These are phyloP conservation scores for Siniperca obscura DNA, from an alignment of 2,797 vertebrate genomes.

Conservation along the genomic window DNA sequence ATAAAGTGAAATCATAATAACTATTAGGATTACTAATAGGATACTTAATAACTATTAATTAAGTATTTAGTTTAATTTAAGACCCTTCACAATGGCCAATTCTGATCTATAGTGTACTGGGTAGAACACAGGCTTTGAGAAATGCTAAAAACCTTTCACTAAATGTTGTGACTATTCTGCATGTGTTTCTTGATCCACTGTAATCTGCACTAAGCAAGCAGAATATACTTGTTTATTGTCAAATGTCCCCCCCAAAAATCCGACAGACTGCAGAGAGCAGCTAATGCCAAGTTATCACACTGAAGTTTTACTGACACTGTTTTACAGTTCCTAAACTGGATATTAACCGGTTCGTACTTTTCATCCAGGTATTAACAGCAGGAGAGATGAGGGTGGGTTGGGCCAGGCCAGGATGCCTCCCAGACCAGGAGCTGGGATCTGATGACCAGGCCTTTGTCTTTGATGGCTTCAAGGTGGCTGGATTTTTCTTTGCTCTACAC, in stretches of 20 bases:
- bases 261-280: neutral
- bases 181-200: neutral
- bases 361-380: conserved; percentile 85
- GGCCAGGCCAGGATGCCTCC: conserved; percentile 92
- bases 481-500: neutral
- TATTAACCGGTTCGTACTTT: neutral
- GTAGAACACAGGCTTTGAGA: neutral
- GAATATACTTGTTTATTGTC: neutral
- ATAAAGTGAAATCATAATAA: neutral
- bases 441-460: conserved; percentile 95
- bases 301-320: neutral
- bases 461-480: conserved; percentile 93
- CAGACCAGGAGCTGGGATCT: conserved; percentile 93
- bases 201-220: neutral
- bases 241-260: neutral
- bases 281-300: neutral
- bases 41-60: neutral
- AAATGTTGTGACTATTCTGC: neutral
- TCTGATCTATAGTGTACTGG: neutral
- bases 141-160: too few species aligned
- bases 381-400: conserved; percentile 96
- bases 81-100: neutral
- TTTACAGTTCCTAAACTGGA: neutral
- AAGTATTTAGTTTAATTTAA: too few species aligned
- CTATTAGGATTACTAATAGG: neutral